A percentile compares a stretch with the other conserved stretches of the same genome.
Conservation (phyloP, 1,140 invertebrate species). For the Pogonognathellus flavescens region DNA sequence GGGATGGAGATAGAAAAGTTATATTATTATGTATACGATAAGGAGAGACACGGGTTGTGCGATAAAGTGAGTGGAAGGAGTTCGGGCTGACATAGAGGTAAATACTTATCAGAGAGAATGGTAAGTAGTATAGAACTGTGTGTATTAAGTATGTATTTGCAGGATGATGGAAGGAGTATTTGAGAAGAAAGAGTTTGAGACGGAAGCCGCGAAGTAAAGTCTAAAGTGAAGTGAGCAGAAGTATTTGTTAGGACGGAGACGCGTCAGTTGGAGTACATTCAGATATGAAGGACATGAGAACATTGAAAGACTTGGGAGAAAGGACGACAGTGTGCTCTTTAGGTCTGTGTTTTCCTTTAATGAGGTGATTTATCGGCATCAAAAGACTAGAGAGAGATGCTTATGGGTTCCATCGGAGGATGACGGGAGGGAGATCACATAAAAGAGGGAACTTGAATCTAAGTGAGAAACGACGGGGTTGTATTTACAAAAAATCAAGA, state of each 20-base stretch:
- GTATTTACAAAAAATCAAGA: constrained; percentile 62
- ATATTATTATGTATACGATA: background rate
- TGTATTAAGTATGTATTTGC: background rate
- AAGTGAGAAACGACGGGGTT: constrained; percentile 56
- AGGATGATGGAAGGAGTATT: background rate
- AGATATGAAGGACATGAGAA: constrained; percentile 39
- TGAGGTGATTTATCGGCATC: constrained; percentile 67
- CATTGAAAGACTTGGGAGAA: constrained; percentile 27
- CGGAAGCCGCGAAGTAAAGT: background rate
- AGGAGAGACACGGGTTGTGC: background rate
- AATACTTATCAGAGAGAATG: background rate
- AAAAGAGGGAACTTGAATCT: constrained; percentile 56
- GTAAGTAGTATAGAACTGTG: background rate
- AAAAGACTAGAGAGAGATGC: constrained; percentile 63
- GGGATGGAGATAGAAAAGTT: background rate
- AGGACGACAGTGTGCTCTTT: constrained; percentile 51
- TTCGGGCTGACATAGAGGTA: background rate
- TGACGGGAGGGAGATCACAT: constrained; percentile 55
- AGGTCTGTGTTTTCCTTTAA: constrained; percentile 57
- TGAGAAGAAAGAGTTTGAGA: background rate
- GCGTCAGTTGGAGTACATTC: background rate
- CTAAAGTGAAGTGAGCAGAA: background rate
- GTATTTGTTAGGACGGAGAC: background rate
- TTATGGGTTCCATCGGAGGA: constrained; percentile 64
- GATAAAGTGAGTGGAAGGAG: background rate